Base-by-base conservation (phyloP, 2,888 invertebrate species). In the Acleris cristana region DNA sequence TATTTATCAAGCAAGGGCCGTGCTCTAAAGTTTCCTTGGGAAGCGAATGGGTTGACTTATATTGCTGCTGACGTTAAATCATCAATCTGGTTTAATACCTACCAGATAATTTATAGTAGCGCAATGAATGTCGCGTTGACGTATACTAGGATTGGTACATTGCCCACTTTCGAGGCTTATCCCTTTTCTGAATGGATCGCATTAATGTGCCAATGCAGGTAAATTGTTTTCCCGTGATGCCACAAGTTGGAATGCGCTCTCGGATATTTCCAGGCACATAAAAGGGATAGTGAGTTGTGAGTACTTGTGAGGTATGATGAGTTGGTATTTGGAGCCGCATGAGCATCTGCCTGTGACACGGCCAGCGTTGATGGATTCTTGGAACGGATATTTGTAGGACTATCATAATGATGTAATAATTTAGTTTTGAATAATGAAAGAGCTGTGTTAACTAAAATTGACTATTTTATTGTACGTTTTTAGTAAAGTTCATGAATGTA, bases 1-100 rank as follows among this genome's bases (percentile, higher is more conserved):
- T 60, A 59, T 54, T 23, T 58, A 65, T 65, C 65, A 55, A n/a
- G 40, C 40, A 40, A 54, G 8, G 34, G 49, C 40, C 21, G 34
- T 49, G 54, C 49, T 49, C 54, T 6, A 12, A 26, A 45, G 52
- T 30, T 19, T 14, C 48, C 21, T n/a, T 34, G 21, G 40, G 56
- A 34, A 23, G 56, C 56, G 23, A 56, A 6, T 40, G 34, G 34
- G 54, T 63, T 23, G n/a, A 57, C 40, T 62, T 56, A 64, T 44
- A 64, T 44, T 44, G 52, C 26, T 23, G 57, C 52, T 64, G 51
- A 34, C 34, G 19, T 52, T 44, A 52, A 56, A 49, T 14, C 40
- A 40, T 34, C 34, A 56, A 64, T 56, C 45, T n/a, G 30, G 26
- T 21, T 48, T 16, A n/a, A n/a, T 48, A 45, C n/a, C n/a, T n/a